Conservation (phyloP, 2,797 vertebrate species). For the Tapera naevia region DNA sequence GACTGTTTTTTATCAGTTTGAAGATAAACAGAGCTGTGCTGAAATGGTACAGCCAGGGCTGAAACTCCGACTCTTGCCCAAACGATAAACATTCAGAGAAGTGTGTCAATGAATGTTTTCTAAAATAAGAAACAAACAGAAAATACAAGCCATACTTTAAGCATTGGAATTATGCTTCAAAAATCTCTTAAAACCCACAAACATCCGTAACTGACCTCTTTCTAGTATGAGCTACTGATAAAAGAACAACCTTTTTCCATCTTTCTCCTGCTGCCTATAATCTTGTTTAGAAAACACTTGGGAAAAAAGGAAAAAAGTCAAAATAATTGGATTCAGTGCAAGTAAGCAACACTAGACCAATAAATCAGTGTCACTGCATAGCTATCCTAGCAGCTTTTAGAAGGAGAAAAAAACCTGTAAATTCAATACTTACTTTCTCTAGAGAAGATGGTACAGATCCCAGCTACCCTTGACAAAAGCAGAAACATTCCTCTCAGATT, state of each 20-base stretch:
- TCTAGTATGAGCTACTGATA: background rate
- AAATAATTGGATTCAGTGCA: conserved; percentile 16
- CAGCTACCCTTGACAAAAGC: background rate
- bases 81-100: background rate
- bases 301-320: background rate
- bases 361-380: background rate
- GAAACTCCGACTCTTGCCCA: background rate
- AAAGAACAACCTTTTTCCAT: background rate
- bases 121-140: background rate
- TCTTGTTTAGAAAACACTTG: background rate
- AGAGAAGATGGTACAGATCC: background rate
- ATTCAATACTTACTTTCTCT: background rate
- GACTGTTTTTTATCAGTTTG: background rate
- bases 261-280: background rate
- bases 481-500: background rate
- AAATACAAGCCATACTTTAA: background rate
- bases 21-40: background rate
- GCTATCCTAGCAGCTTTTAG: background rate
- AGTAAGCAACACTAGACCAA: background rate
- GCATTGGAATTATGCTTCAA: background rate
- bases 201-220: background rate
- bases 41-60: background rate
- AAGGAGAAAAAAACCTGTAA: background rate
- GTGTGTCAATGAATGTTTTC: background rate
- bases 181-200: background rate